These are phyloP conservation scores for Tetraodon nigroviridis DNA, from an alignment of 2,113 vertebrate species.

Conservation along the genomic window DNA sequence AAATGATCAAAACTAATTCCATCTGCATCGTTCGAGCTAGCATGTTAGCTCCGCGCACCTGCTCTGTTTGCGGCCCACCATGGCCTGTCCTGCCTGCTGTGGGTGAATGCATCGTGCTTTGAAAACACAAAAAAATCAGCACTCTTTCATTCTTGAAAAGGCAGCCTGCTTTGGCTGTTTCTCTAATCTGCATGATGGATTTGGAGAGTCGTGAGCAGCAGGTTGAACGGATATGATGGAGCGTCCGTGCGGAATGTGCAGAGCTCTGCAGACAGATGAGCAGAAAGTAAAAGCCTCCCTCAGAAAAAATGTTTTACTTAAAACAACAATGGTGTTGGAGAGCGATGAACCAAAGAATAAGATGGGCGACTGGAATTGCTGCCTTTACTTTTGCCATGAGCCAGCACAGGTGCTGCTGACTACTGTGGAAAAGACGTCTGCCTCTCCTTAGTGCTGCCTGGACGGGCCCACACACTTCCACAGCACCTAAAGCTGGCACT, in stretches of 20 bases:
- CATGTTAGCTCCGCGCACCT: too few species aligned
- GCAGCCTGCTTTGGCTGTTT: neutral
- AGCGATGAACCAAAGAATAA: conserved; percentile 23
- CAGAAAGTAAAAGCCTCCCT: conserved; percentile 7
- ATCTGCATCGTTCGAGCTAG: too few species aligned
- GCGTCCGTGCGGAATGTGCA: neutral
- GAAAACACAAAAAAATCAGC: too few species aligned
- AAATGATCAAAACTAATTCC: too few species aligned
- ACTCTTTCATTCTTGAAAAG: too few species aligned
- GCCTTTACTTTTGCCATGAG: conserved; percentile 22
- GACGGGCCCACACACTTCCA: conserved; percentile 19
- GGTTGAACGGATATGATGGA: conserved; percentile 1
- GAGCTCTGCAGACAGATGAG: conserved; percentile 39
- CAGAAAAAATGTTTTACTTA: conserved; percentile 20
- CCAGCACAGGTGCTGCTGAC: conserved; percentile 61
- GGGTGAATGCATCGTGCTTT: too few species aligned
- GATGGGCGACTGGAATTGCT: conserved; percentile 49
- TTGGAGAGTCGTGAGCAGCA: neutral
- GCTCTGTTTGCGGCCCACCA: too few species aligned
- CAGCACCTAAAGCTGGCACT: conserved; percentile 35
- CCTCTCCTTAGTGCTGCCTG: conserved; percentile 48
- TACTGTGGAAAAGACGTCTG: conserved; percentile 57
- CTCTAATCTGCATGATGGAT: neutral
- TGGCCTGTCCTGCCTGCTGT: too few species aligned
- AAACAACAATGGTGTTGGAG: conserved; percentile 48